Evolutionary conservation across 2,797 vertebrate species (phyloP).

Genomic region (Rhabdophis nuchalis): DNA sequence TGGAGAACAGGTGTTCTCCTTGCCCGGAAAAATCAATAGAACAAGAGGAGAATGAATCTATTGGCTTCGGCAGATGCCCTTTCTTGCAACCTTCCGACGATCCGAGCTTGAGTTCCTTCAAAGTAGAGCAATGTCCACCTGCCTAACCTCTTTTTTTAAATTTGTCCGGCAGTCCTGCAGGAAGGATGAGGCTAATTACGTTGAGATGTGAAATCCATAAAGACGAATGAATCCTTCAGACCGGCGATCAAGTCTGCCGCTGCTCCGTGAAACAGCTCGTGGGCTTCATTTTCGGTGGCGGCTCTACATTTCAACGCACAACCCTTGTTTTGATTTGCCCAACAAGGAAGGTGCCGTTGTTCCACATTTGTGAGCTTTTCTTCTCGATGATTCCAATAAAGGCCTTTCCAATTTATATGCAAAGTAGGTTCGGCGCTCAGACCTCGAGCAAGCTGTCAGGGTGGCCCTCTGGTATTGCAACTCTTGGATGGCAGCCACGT

Average conservation of each 20-base stretch:
- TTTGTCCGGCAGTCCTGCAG: background rate
- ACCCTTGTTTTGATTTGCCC: conserved; percentile 58
- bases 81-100: background rate
- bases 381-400: conserved; percentile 44
- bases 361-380: conserved; percentile 59
- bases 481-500: conserved; percentile 24
- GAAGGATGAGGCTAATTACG: conserved; percentile 34
- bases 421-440: conserved; percentile 65
- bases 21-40: conserved; percentile 11
- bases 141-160: conserved; percentile 42
- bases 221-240: conserved; percentile 59
- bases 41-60: background rate
- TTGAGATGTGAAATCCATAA: conserved; percentile 58
- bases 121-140: conserved; percentile 12
- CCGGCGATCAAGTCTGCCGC: conserved; percentile 48
- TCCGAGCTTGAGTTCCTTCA: background rate
- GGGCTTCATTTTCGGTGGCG: conserved; percentile 61
- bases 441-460: conserved; percentile 56
- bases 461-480: conserved; percentile 44
- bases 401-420: conserved; percentile 68
- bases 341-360: conserved; percentile 63
- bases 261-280: conserved; percentile 55
- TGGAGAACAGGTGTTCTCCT: conserved; percentile 15
- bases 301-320: conserved; percentile 55
- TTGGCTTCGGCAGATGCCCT: background rate